Evolutionary conservation across 2,888 invertebrate species (phyloP).

Genomic region (Ariolimax columbianus): DNA sequence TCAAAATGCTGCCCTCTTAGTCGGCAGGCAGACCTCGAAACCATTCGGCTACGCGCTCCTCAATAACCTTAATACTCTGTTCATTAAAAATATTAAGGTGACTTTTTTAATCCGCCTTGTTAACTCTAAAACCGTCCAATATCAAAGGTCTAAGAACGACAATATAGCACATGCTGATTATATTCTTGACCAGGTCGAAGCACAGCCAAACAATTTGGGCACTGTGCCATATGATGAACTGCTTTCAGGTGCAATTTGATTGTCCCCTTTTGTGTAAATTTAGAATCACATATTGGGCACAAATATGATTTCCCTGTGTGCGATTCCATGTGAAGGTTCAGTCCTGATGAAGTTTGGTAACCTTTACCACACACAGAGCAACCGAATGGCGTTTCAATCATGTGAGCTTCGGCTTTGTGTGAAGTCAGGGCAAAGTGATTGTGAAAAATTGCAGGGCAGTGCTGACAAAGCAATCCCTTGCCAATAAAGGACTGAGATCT

Average conservation of each 20-base stretch:
- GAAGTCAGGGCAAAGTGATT: conserved; percentile 12
- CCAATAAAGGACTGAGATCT: not conserved
- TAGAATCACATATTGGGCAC: conserved; percentile 49
- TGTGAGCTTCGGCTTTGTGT: conserved; percentile 25
- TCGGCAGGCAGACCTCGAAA: too few species aligned
- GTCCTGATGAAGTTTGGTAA: conserved; percentile 38
- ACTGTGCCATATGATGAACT: conserved; percentile 43
- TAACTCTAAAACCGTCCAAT: too few species aligned
- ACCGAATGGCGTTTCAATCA: conserved; percentile 27
- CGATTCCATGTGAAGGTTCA: conserved; percentile 40
- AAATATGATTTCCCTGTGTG: conserved; percentile 45
- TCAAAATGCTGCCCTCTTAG: too few species aligned
- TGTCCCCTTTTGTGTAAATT: conserved; percentile 49
- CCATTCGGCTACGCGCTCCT: too few species aligned
- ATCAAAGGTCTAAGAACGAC: conserved; percentile 11
- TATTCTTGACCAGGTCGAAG: conserved; percentile 43
- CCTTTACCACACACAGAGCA: conserved; percentile 47
- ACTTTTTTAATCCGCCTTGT: too few species aligned
- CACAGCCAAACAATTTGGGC: conserved; percentile 33
- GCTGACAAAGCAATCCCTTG: conserved; percentile 14
- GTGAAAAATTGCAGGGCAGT: conserved; percentile 19
- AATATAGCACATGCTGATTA: conserved; percentile 43
- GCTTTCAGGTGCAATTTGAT: conserved; percentile 40
- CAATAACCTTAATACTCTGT: too few species aligned
- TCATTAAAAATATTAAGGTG: too few species aligned